Percentiles rank a stretch among this genome's conserved stretches.
Evolutionary conservation across 2,888 invertebrate species (phyloP).

Genomic region (Cosmia trapezina): DNA sequence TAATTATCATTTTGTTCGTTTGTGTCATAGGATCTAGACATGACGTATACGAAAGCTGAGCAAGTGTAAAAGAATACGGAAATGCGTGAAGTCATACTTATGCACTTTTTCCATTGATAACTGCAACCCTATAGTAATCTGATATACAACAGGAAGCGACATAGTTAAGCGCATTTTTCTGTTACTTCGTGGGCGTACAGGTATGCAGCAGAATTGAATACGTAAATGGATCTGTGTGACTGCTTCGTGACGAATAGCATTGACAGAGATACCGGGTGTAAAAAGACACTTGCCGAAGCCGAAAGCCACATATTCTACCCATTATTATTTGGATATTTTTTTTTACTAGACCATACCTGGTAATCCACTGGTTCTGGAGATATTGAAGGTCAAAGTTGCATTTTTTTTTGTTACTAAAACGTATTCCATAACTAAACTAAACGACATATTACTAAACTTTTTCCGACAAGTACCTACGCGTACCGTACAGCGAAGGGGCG

Average conservation of each 20-base stretch:
- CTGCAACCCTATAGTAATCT: constrained; percentile 26
- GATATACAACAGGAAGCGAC: constrained; percentile 41
- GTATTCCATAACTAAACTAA: too few species aligned
- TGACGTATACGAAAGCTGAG: constrained; percentile 6
- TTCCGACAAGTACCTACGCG: too few species aligned
- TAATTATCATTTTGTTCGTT: background rate
- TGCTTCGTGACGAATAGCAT: background rate
- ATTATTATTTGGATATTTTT: too few species aligned
- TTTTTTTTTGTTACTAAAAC: too few species aligned
- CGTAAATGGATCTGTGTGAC: constrained; percentile 32
- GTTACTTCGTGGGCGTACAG: constrained; percentile 7
- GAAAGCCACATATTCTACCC: too few species aligned
- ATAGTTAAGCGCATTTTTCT: constrained; percentile 26
- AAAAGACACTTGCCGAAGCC: too few species aligned
- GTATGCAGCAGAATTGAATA: constrained; percentile 20
- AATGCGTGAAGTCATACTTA: constrained; percentile 1
- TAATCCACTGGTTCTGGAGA: too few species aligned
- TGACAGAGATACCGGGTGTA: too few species aligned
- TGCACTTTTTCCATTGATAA: constrained; percentile 2
- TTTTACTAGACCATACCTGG: too few species aligned
- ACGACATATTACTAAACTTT: too few species aligned
- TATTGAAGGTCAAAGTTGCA: too few species aligned
- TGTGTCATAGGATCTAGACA: background rate
- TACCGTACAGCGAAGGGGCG: too few species aligned
- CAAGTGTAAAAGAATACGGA: constrained; percentile 31